Evolutionary conservation across 2,888 invertebrate genomes (phyloP), one percentile per base, ranked within the genome.

Genomic region (Spilosoma lubricipeda): DNA sequence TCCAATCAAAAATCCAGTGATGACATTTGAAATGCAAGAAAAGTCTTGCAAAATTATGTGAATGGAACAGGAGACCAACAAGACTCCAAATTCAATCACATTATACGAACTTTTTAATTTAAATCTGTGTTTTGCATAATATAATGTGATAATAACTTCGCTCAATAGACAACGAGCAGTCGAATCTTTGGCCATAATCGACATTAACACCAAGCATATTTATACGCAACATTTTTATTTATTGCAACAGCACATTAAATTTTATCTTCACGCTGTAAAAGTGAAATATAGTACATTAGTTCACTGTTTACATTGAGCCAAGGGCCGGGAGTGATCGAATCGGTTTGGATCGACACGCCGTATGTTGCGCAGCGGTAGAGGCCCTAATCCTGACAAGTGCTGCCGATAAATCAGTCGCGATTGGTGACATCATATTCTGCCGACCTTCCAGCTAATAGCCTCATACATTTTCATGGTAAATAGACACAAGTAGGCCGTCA

Each of bases 391-490:
- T 82, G 80, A 84, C 90, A 88, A 92, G 88, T 91, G 90, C 88
- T 90, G 88, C 85, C 91, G 85, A 94, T 94, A 94, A 93, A 94
- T 94, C 92, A 91, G 90, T 85, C 85, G 82, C 87, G 91, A 92
- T 92, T 89, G 93, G 92, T 95, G 94, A 95, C 94, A 94, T 94
- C 94, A 94, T 85, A 92, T 91, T 90, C 90, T 91, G 87, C 83
- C 87, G 94, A 90, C 93, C 93, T 94, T 93, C 92, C 88, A 87
- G 85, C 89, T 93, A 93, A 94, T 93, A 88, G 91, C 90, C 89
- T 87, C 90, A 90, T 91, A 90, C 90, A 88, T 91, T 90, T 90
- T 89, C 90, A 92, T 90, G 87, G 89, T 88, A 90, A 89, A 84
- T 84, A 87, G 86, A 81, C 86, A 83, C 86, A 87, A 82, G 85